Evolutionary conservation across 1,140 invertebrate genomes (phyloP), one percentile per base, ranked within the genome.

Genomic region (Thaumatotibia leucotreta): DNA sequence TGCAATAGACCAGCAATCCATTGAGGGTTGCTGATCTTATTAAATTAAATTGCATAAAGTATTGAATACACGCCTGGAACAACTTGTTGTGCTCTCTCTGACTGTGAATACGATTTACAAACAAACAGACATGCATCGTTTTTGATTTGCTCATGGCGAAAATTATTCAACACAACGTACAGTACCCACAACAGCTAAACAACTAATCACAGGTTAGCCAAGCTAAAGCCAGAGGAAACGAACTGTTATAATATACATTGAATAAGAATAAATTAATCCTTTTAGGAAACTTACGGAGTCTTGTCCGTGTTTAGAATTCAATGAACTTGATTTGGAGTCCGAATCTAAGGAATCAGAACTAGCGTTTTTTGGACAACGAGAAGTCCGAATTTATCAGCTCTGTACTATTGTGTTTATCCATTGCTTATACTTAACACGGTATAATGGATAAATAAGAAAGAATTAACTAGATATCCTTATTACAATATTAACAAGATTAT

Each of bases 261-360:
- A 78, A 74, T 80, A 76, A 72, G 89, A 83, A 87, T 91, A 87
- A 91, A 92, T 91, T 93, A 92, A 87, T 90, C 91, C 72, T 86
- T 86, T 91, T 92, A 89, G 80, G 91, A 86, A 80, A 92, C 92
- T 93, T 93, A 95, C 95, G 83, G 94, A 94, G 92, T 96, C 95
- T 80, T 94, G 94, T 81, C 92, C 95, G 84, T 94, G 93, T 92
- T 96, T 96, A 24, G 95, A 96, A 90, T 96, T 96, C 67, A 96
- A 92, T 61, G 95, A 96, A 88, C 95, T 96, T 71, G 95, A 96
- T 92, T 97, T 96, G 33, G 91, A 91, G 67, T 96, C 95, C 0
- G 95, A 95, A 84, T 95, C 94, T 68, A 96, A 91, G 11, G 95
- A 96, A 86, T 97, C 96, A 32, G 94, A 94, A 86, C 95, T 96